Percentiles rank a stretch among this genome's conserved stretches.
Evolutionary conservation across 2,797 vertebrate species (phyloP).

Genomic region (Enteromius trimaculatus): DNA sequence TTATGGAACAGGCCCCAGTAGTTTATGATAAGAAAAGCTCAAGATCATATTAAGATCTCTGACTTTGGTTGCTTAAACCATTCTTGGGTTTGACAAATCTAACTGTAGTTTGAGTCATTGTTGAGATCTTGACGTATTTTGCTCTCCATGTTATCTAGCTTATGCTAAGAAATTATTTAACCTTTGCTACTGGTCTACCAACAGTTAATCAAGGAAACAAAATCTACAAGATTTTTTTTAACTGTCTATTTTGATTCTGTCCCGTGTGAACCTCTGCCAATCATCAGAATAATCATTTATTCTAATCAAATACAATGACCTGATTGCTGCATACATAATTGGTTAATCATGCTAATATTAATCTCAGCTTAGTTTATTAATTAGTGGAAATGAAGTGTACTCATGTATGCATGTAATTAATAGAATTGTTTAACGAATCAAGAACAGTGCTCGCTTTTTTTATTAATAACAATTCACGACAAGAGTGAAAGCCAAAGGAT

Average conservation of each 20-base stretch:
- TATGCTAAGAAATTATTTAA: neutral
- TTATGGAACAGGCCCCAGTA: too few relatives aligned
- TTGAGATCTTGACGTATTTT: neutral
- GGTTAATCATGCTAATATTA: constrained; percentile 39
- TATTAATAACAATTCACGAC: constrained; percentile 6
- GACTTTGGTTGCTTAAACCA: neutral
- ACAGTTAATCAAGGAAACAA: neutral
- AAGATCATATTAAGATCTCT: neutral
- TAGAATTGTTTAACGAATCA: constrained; percentile 30
- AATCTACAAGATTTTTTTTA: neutral
- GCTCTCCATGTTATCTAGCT: neutral
- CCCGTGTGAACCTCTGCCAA: neutral
- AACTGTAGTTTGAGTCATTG: neutral
- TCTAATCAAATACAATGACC: constrained; percentile 41
- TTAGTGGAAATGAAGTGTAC: constrained; percentile 29
- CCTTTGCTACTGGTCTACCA: neutral
- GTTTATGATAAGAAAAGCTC: neutral
- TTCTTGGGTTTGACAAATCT: neutral
- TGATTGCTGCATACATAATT: constrained; percentile 34
- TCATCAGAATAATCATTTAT: constrained; percentile 9
- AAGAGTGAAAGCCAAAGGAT: constrained; percentile 13
- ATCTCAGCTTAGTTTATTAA: constrained; percentile 21
- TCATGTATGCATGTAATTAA: constrained; percentile 41
- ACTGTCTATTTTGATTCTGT: neutral
- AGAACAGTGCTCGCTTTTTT: neutral